phyloP scores from a whole-genome alignment of 2,113 vertebrate genomes.

The Vidua macroura region DNA sequence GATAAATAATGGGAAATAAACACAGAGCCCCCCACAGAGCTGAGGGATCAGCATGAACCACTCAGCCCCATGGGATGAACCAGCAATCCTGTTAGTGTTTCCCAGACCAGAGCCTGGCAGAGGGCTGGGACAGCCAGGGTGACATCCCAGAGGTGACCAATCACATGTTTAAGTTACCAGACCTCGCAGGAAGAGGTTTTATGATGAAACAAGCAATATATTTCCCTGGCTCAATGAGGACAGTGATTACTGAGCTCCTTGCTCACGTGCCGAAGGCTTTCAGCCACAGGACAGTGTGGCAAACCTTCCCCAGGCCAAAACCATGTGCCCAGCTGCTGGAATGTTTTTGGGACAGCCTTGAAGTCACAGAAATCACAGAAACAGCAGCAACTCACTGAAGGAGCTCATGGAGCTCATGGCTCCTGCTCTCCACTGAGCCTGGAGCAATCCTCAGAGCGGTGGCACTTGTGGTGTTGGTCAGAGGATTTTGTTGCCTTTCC shows the following conservation, averaged over 20 bases:
- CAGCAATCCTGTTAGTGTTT: not conserved
- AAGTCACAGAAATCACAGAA: not conserved
- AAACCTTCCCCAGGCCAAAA: accelerated
- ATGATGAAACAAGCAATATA: not conserved
- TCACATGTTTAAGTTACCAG: accelerated
- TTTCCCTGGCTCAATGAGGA: not conserved
- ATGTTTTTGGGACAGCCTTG: not conserved
- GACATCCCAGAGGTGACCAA: not conserved
- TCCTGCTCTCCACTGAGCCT: not conserved
- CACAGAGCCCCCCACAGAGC: not conserved
- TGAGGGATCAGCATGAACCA: not conserved
- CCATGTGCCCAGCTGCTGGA: not conserved
- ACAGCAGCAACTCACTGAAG: accelerated
- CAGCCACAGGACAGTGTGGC: accelerated
- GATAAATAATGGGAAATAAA: not conserved
- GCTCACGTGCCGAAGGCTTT: accelerated
- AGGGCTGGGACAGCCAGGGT: not conserved
- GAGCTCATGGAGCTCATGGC: not conserved
- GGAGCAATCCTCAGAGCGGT: accelerated
- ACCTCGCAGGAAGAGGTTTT: not conserved
- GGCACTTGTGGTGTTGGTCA: accelerated
- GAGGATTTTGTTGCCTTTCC: not conserved
- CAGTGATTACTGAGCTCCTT: accelerated
- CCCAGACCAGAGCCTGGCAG: accelerated
- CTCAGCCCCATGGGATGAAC: not conserved